A percentile compares a stretch with the other conserved stretches of the same genome.
Evolutionary conservation across 2,113 vertebrate species (phyloP).

Genomic region (Megaceryle torquata): DNA sequence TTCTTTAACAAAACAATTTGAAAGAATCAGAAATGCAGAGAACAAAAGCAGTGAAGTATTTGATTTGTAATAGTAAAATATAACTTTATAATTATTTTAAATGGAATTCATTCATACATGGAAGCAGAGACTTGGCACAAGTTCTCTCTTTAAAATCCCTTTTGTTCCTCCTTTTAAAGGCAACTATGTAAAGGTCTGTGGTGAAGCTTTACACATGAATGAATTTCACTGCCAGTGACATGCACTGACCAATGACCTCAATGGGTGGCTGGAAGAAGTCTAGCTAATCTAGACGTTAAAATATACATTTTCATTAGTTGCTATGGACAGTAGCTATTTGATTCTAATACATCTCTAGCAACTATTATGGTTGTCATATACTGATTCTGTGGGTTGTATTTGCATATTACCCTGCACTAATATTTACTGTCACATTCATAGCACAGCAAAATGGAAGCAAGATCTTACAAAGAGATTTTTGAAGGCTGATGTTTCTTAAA

Average conservation of each 20-base stretch:
- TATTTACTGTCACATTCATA: not conserved
- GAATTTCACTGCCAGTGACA: not conserved
- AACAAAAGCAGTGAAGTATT: not conserved
- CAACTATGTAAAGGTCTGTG: fast-evolving
- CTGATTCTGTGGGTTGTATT: not conserved
- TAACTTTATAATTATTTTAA: not conserved
- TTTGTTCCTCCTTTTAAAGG: not conserved
- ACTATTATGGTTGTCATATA: not conserved
- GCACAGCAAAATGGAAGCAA: not conserved
- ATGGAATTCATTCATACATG: not conserved
- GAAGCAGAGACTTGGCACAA: not conserved
- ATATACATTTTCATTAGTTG: not conserved
- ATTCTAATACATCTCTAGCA: not conserved
- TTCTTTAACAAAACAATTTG: not conserved
- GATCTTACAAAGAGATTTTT: not conserved
- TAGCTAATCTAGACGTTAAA: not conserved
- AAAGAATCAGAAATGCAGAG: not conserved
- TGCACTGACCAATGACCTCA: not conserved
- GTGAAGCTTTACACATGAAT: not conserved
- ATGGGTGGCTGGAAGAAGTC: not conserved
- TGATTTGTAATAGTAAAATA: not conserved
- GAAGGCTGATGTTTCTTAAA: not conserved
- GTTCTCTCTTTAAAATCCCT: not conserved
- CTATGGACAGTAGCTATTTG: not conserved
- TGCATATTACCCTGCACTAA: not conserved